These are phyloP conservation scores for Nomada ruficornis DNA, from an alignment of 2,888 invertebrate species.

Conservation along the genomic window DNA sequence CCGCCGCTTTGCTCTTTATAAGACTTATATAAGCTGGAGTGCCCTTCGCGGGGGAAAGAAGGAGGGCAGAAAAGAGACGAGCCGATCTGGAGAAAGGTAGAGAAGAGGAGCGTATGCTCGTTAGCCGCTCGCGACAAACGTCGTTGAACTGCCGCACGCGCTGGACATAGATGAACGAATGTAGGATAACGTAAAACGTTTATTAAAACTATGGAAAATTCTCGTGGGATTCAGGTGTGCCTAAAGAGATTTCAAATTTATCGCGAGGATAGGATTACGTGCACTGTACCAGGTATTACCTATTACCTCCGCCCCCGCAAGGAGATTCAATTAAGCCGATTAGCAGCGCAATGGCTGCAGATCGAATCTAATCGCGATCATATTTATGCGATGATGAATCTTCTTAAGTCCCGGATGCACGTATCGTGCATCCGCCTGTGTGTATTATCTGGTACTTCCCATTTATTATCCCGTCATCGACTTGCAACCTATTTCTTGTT, in stretches of 20 bases:
- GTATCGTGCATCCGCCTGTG: conserved; percentile 51
- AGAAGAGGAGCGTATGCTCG: conserved; percentile 78
- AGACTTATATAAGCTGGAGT: conserved; percentile 83
- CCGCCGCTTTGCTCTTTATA: conserved; percentile 83
- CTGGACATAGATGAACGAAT: conserved; percentile 38
- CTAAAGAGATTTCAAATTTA: conserved; percentile 5
- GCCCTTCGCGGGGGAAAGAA: conserved; percentile 57
- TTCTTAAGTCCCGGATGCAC: conserved; percentile 36
- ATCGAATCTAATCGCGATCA: conserved; percentile 60
- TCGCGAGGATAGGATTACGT: conserved; percentile 10
- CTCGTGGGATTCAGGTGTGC: neutral
- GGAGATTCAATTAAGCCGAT: conserved; percentile 48
- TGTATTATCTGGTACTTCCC: conserved; percentile 62
- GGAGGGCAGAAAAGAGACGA: conserved; percentile 47
- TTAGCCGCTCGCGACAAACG: conserved; percentile 84
- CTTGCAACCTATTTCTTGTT: neutral
- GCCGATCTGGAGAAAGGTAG: conserved; percentile 9
- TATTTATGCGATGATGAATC: conserved; percentile 49
- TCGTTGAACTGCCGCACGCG: conserved; percentile 66
- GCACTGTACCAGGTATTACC: conserved; percentile 10
- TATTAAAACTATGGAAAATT: neutral
- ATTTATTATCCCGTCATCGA: conserved; percentile 76
- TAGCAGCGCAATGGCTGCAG: conserved; percentile 41
- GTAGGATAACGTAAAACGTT: neutral
- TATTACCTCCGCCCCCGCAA: neutral